Evolutionary conservation across 2,797 vertebrate genomes (phyloP), one percentile per base, ranked within the genome.

Genomic region (Periparus ater): DNA sequence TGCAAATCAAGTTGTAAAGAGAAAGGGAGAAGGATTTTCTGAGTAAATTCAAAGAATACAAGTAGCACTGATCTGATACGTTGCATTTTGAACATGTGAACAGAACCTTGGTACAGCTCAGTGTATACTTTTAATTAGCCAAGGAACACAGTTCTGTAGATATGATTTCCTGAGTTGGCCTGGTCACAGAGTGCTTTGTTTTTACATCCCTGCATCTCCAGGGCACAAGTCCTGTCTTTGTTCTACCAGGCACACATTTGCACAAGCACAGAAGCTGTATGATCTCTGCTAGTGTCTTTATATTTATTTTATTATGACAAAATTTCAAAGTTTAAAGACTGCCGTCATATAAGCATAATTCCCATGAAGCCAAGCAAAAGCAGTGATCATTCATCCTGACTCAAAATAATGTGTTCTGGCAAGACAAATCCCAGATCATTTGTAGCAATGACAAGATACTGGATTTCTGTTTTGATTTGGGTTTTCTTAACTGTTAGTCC

Each of bases 101-200:
- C 36, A 91, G 36, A 89, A 91, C 57, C 17, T 40, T 71, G 13
- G 6, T 82, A 17, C 21, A 47, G 27, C 66, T 79, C 36, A 70
- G 30, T 62, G 30, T 85, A 58, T 66, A 36, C 14, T 54, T 55
- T 82, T 13, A 53, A 48, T 51, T 32, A 88, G 26, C 18, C 18
- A 63, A 76, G 23, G 51, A 76, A 26, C 16, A 14, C 17, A 57
- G 17, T 61, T 93, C 61, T 89, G 20, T 30, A 63, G n/a, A 40
- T 95, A 36, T 55, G 72, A 60, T 82, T 85, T 89, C n/a, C 60
- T 79, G 82, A 48, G 51, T 3, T 85, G 36, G 51, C 7, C 40
- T 89, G 23, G 36, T 85, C 91, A 94, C 44, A 88, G 73, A 66
- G 34, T 7, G 13, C 78, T 88, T 95, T 96, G 85, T 89, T 96